Base-by-base conservation (phyloP, 2,113 vertebrate genomes). In the Zosterops lateralis region DNA sequence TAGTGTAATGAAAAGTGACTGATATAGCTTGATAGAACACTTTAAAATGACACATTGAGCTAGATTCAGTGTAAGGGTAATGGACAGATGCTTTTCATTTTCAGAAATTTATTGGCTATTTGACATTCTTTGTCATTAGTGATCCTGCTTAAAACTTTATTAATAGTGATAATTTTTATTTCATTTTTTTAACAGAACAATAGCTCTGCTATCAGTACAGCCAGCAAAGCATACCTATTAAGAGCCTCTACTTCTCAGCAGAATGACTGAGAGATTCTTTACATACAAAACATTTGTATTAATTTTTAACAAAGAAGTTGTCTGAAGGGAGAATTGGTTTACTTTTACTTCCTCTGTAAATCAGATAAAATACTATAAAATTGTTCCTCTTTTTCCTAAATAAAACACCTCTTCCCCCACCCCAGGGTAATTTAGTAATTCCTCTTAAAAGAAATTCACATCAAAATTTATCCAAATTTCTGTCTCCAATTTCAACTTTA, bases 11-110 rank as follows among this genome's bases (percentile, higher is more conserved):
- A 85, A 84, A 84, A 75, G 54, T 85, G 84, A 91, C 92, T 82
- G 84, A 93, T 89, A 70, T 28, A 72, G 62, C 70, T 94, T 92
- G 91, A 93, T 76, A 91, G 89, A 92, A 66, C 34, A 53, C 71
- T 92, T 92, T 65, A 91, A 84, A 93, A 91, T 51, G 66, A 93
- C 62, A 93, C 3, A 4, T 58, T 73, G 84, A 95, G 66, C 57
- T 75, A 87, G 53, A 84, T 72, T 91, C 84, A 92, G 57, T 79
- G 70, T 91, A 89, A 89, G 54, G 18, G 48, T 91, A 92, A 73
- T 79, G 87, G 87, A 70, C 91, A 95, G 74, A 82, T 62, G 84
- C 66, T 65, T 96, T 95, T 91, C 13, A 73, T 87, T 92, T 91
- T 48, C 58, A 89, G 66, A 87, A 82, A 75, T 84, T 28, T 89